These are phyloP conservation scores for Melipona bicolor DNA, from an alignment of 2,888 invertebrate genomes.

Conservation along the genomic window DNA sequence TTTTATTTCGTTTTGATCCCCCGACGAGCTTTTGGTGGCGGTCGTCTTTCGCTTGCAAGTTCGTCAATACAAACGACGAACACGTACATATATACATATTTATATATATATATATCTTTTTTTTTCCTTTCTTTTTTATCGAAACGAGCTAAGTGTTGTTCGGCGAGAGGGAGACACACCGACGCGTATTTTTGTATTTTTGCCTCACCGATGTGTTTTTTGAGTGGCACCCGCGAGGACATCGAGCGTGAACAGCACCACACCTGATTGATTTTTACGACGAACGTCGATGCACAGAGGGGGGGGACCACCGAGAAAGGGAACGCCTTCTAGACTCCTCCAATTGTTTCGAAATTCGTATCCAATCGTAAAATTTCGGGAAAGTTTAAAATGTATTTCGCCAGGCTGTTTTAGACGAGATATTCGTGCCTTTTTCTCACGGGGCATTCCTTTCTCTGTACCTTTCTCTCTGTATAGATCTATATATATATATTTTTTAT, in stretches of 20 bases:
- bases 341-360: background rate
- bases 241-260: slow-evolving; percentile 77
- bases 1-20: slow-evolving; percentile 8
- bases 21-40: slow-evolving; percentile 80
- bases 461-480: slow-evolving; percentile 44
- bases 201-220: slow-evolving; percentile 81
- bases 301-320: slow-evolving; percentile 1
- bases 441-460: slow-evolving; percentile 28
- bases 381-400: too few species aligned
- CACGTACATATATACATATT: background rate
- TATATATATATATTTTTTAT: slow-evolving; percentile 31
- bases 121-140: slow-evolving; percentile 50
- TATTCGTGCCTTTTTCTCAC: background rate
- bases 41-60: slow-evolving; percentile 78
- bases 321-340: background rate
- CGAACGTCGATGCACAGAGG: slow-evolving; percentile 44
- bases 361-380: background rate
- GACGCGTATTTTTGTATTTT: slow-evolving; percentile 80
- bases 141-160: slow-evolving; percentile 51
- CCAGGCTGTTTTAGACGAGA: too few species aligned
- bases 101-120: slow-evolving; percentile 35
- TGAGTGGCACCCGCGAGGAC: slow-evolving; percentile 81
- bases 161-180: slow-evolving; percentile 67
- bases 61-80: slow-evolving; percentile 37
- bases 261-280: slow-evolving; percentile 75